Evolutionary conservation across 2,797 vertebrate species (phyloP).

Genomic region (Tauraco hartlaubi): DNA sequence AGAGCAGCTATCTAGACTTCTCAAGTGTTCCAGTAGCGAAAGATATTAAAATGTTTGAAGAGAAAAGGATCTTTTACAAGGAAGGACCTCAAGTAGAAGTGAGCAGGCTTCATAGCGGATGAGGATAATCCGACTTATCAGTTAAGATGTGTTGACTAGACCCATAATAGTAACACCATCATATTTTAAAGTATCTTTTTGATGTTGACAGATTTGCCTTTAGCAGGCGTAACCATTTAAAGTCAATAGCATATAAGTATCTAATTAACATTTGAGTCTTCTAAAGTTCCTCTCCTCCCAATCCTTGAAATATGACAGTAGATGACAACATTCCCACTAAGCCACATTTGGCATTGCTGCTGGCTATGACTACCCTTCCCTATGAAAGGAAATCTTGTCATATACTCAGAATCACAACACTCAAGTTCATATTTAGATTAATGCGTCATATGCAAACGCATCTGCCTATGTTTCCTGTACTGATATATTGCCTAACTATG

Average conservation of each 20-base stretch:
- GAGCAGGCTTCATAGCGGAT: background rate
- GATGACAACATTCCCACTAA: background rate
- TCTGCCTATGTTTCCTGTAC: fast-evolving
- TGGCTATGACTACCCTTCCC: background rate
- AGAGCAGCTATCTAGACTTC: background rate
- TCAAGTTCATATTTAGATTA: background rate
- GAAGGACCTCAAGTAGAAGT: background rate
- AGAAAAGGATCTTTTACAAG: background rate
- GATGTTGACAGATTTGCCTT: background rate
- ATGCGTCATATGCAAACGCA: background rate
- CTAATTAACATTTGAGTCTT: background rate
- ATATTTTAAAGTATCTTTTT: background rate
- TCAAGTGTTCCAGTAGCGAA: background rate
- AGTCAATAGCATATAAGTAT: background rate
- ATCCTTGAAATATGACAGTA: background rate
- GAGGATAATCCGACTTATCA: background rate
- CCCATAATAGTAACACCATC: background rate
- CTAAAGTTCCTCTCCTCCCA: background rate
- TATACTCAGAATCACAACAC: background rate
- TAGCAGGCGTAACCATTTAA: background rate
- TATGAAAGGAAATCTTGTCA: background rate
- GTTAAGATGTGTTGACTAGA: background rate
- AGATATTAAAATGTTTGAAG: background rate
- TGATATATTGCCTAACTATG: background rate
- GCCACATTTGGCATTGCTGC: background rate